Evolutionary conservation across 2,113 vertebrate species (phyloP).

Genomic region (Hippocampus mohnikei): DNA sequence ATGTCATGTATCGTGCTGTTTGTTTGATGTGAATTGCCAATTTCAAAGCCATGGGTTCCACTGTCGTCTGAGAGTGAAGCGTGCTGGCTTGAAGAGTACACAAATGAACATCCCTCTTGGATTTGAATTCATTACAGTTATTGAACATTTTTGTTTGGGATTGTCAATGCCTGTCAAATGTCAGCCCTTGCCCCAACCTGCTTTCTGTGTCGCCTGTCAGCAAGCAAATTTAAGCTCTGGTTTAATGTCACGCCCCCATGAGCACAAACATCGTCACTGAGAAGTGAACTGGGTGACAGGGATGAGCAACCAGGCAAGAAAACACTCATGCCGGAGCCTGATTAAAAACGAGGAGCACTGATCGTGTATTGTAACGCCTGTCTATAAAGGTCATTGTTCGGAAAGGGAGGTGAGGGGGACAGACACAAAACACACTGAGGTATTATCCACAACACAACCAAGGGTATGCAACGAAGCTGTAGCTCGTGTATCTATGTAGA

Average conservation of each 20-base stretch:
- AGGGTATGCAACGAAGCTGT: constrained; percentile 47
- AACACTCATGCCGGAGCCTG: constrained; percentile 51
- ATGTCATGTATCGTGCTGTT: too few relatives aligned
- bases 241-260: constrained; percentile 71
- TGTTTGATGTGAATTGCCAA: not conserved
- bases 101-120: constrained; percentile 41
- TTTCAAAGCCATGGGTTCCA: not conserved
- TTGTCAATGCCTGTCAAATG: constrained; percentile 54
- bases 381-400: constrained; percentile 63
- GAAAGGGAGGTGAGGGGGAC: constrained; percentile 46
- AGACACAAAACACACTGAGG: constrained; percentile 35
- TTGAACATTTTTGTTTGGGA: constrained; percentile 42
- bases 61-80: constrained; percentile 2
- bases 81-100: constrained; percentile 23
- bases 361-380: constrained; percentile 33
- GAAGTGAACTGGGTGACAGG: constrained; percentile 71
- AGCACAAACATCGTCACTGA: constrained; percentile 77
- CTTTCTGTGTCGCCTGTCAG: constrained; percentile 61
- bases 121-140: constrained; percentile 59
- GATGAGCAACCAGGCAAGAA: constrained; percentile 68
- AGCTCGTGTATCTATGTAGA: constrained; percentile 61
- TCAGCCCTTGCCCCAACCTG: constrained; percentile 55
- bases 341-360: constrained; percentile 56
- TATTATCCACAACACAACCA: constrained; percentile 60
- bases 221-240: constrained; percentile 68